phyloP scores from a whole-genome alignment of 2,797 vertebrate species.

The Okamejei kenojei region DNA sequence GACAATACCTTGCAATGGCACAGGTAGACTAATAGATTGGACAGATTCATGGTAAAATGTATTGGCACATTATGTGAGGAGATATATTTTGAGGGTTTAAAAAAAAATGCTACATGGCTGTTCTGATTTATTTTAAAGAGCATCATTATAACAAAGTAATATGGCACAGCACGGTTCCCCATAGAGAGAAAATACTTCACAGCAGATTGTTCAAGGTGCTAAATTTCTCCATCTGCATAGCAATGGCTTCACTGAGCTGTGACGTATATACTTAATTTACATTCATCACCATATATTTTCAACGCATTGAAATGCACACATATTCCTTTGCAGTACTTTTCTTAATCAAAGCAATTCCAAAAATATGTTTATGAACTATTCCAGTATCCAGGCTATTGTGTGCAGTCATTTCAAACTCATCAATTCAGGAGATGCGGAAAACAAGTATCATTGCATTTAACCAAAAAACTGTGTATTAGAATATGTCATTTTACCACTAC shows the following conservation, averaged over 20 bases:
- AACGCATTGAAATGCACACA: not conserved
- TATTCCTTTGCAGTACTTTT: not conserved
- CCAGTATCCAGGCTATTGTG: not conserved
- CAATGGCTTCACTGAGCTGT: not conserved
- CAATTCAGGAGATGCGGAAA: not conserved
- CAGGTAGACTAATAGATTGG: not conserved
- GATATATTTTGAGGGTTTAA: not conserved
- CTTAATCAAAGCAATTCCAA: not conserved
- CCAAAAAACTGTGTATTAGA: no score
- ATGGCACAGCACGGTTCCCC: not conserved
- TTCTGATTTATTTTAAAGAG: not conserved
- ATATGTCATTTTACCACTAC: no score
- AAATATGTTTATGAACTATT: not conserved
- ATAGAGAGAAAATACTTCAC: not conserved
- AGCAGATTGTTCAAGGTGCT: not conserved
- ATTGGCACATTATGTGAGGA: not conserved
- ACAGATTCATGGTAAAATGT: not conserved
- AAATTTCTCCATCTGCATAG: not conserved
- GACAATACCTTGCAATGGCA: no score
- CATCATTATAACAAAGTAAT: not conserved
- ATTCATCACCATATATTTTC: not conserved
- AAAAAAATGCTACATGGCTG: not conserved
- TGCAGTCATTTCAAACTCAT: not conserved
- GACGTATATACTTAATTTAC: not conserved
- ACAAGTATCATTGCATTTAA: not conserved